Base-by-base conservation (phyloP, 2,888 invertebrate genomes). In the Liopterus haemorrhoidalis region DNA sequence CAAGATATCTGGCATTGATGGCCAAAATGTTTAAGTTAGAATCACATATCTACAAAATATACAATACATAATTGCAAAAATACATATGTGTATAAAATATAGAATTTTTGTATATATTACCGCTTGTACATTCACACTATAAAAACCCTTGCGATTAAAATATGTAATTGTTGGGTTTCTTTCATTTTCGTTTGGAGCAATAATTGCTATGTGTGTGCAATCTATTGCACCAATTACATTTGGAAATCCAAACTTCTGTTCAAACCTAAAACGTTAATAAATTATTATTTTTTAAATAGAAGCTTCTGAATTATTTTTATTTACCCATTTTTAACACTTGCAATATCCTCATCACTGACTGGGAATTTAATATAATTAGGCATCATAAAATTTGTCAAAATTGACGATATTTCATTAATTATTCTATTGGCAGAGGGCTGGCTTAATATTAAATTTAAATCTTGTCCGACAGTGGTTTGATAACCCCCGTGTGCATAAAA, bases 1-100 rank as follows among this genome's bases (percentile, higher is more conserved):
- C 46, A 24, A 42, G 47, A 19, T 42, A 42, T 32, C 42, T 28
- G 8, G 38, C 38, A 28, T 47, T 47, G 19, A 47, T 22, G 32
- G 16, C 25, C 18, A 21, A 9, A 12, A 45, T 30, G 11, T 15
- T 11, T 31, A 45, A 38, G 39, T 45, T 12, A 3, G 38, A 15
- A 32, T 45, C n/a, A n/a, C n/a, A n/a, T n/a, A n/a, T n/a, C n/a
- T n/a, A n/a, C n/a, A n/a, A n/a, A n/a, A n/a, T n/a, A n/a, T n/a
- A n/a, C n/a, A n/a, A n/a, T n/a, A n/a, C n/a, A n/a, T n/a, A n/a
- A n/a, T n/a, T n/a, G n/a, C n/a, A n/a, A n/a, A n/a, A n/a, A n/a
- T n/a, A n/a, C n/a, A n/a, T n/a, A n/a, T n/a, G n/a, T n/a, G n/a
- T n/a, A n/a, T n/a, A n/a, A n/a, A n/a, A n/a, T n/a, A n/a, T n/a